Percentiles rank a stretch among this genome's conserved stretches.
phyloP scores from a whole-genome alignment of 2,113 vertebrate species.

The Lichenostomus cassidix region DNA sequence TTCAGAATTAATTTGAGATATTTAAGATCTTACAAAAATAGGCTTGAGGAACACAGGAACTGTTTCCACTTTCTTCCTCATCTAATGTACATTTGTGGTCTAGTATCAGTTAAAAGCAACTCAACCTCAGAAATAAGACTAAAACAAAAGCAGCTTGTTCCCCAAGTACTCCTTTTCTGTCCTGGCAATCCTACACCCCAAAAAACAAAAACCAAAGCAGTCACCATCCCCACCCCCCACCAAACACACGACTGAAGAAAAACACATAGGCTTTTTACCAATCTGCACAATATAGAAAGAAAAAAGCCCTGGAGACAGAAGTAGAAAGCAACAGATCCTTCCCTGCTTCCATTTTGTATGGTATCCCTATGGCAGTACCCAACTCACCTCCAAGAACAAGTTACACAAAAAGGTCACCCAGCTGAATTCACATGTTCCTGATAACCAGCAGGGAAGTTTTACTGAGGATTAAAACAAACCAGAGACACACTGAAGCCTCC shows the following conservation, averaged over 20 bases:
- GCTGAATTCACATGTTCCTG: neutral
- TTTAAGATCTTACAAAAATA: neutral
- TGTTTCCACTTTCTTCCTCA: neutral
- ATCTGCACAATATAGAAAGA: neutral
- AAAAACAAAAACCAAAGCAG: neutral
- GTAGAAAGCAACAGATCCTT: neutral
- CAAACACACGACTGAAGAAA: neutral
- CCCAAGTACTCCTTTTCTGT: neutral
- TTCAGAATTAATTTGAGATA: neutral
- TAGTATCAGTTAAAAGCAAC: neutral
- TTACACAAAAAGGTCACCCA: neutral
- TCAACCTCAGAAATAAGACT: neutral
- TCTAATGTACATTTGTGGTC: neutral
- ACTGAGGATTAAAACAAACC: neutral
- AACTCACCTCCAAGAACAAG: neutral
- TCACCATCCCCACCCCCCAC: neutral
- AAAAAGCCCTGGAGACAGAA: neutral
- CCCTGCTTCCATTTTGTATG: neutral
- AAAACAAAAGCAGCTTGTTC: neutral
- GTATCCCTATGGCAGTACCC: neutral
- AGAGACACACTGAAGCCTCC: neutral
- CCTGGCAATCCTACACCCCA: rapidly evolving
- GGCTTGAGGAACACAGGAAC: neutral
- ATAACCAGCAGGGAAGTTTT: neutral
- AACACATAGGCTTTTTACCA: neutral